phyloP scores from a whole-genome alignment of 2,888 invertebrate genomes.

The Beris chalybata region DNA sequence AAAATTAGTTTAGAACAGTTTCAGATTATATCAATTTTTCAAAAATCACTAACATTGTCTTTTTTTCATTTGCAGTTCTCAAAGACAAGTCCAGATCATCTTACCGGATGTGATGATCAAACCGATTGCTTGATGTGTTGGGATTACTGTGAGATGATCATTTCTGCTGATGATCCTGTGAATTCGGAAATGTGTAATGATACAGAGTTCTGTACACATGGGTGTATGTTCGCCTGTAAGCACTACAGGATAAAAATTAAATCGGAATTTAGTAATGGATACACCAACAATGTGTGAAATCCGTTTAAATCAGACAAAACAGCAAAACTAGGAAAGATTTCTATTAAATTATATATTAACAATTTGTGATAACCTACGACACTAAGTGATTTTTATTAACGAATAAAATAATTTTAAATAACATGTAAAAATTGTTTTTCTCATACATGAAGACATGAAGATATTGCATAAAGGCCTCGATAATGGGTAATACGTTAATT shows the following conservation, averaged over 20 bases:
- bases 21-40: not conserved
- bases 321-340: no score
- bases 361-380: no score
- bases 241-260: conserved; percentile 6
- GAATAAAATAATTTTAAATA: no score
- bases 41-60: conserved; percentile 2
- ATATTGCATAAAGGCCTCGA: no score
- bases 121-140: conserved; percentile 25
- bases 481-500: no score
- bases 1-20: no score
- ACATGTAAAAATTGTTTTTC: no score
- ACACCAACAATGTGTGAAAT: no score
- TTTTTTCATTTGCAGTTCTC: conserved; percentile 15
- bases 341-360: no score
- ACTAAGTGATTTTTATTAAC: no score
- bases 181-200: conserved; percentile 22
- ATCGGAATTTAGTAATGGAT: not conserved
- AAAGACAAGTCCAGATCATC: not conserved
- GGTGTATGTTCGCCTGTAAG: conserved; percentile 11
- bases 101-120: not conserved
- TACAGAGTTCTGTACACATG: conserved; percentile 7
- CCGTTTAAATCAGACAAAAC: no score
- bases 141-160: conserved; percentile 20
- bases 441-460: no score
- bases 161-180: not conserved